Base-by-base conservation (phyloP, 2,888 invertebrate genomes). In the Agrochola litura region DNA sequence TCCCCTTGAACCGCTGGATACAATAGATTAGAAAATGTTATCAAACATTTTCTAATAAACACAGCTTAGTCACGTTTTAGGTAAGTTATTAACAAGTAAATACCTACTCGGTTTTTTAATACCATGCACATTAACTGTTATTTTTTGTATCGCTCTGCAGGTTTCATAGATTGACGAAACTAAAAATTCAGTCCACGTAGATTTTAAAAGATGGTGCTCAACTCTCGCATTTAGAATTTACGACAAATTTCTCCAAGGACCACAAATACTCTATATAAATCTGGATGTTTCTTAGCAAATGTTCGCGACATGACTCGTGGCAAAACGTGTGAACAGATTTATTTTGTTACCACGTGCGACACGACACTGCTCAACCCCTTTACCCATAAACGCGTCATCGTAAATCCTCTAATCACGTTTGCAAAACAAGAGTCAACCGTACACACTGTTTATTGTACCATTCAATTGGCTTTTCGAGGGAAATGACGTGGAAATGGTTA, bases 401-500 rank as follows among this genome's bases (percentile, higher is more conserved):
- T 76, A 74, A 85, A 81, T 82, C 61, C 64, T 66, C 76, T 73
- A 79, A 79, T 79, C 73, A 81, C 71, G 78, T 79, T 88, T 76
- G 56, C 72, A 81, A 85, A 85, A 86, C 80, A 79, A 81, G 76
- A 81, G 79, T 88, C 74, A 82, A 77, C 69, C n/a, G 73, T 82
- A 77, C 77, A 84, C 58, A 73, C 60, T 74, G 86, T 85, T 85
- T 81, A 86, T 81, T 86, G 85, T 83, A 86, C 86, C 84, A 87
- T 89, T 85, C 89, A 91, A 93, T 94, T 93, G 92, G 90, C 91
- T 88, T 80, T 85, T 81, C 82, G 76, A 88, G 89, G 94, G 94
- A 95, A 95, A 95, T 95, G 92, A 88, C 84, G 86, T 91, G 94
- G 94, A 96, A 96, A 95, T 95, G 91, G 94, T 93, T 91, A 91